phyloP scores from a whole-genome alignment of 2,113 vertebrate genomes.

The Physeter macrocephalus region DNA sequence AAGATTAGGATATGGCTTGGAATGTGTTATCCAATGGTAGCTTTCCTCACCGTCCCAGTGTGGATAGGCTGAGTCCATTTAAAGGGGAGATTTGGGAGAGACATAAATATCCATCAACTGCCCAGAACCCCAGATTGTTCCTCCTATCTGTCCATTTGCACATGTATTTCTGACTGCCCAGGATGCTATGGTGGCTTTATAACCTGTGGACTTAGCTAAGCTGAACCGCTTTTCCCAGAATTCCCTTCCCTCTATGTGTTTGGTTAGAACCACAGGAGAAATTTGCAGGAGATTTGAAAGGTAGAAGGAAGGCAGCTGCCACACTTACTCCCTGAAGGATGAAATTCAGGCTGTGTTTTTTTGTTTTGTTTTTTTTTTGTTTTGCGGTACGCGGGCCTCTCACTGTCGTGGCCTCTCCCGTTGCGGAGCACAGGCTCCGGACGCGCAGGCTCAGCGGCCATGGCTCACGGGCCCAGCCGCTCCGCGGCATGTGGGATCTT shows the following conservation, averaged over 20 bases:
- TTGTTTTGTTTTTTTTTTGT: too few species aligned
- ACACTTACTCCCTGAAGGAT: not conserved
- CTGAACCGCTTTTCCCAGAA: not conserved
- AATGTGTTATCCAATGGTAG: not conserved
- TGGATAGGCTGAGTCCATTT: not conserved
- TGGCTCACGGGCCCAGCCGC: too few species aligned
- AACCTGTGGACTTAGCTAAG: not conserved
- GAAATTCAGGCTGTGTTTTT: not conserved
- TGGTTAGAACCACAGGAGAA: not conserved
- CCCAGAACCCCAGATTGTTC: not conserved
- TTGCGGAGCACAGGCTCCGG: too few species aligned
- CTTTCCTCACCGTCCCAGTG: not conserved
- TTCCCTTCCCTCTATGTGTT: not conserved
- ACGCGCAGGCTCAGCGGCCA: too few species aligned
- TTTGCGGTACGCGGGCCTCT: too few species aligned
- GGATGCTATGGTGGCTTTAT: not conserved
- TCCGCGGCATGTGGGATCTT: too few species aligned
- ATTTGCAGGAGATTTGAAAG: not conserved
- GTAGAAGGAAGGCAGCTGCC: not conserved
- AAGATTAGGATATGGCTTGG: not conserved
- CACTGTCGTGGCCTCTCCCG: too few species aligned
- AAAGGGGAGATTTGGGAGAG: not conserved
- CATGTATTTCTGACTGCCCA: not conserved
- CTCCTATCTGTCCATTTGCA: not conserved
- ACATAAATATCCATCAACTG: not conserved